Evolutionary conservation across 30 jellyfish, hydroid and myxozoan species (phyloP).

Genomic region (Aurelia sp.): DNA sequence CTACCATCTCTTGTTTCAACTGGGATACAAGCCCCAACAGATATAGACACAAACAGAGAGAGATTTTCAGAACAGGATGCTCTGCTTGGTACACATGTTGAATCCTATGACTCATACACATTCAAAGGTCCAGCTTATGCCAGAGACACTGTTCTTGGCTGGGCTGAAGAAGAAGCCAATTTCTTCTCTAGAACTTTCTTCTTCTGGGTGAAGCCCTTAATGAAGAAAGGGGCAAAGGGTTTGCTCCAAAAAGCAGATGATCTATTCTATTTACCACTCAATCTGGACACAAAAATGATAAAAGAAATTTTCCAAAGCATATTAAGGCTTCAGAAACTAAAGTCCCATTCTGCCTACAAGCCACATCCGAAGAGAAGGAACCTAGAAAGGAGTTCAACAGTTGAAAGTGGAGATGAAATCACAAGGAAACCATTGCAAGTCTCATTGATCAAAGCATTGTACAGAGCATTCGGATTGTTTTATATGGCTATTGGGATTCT

Average conservation of each 20-base stretch:
- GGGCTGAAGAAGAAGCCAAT: conserved; percentile 76
- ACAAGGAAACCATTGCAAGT: conserved; percentile 32
- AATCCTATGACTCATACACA: conserved; percentile 58
- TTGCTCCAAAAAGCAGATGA: conserved; percentile 74
- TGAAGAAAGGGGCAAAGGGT: conserved; percentile 73
- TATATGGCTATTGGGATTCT: conserved; percentile 81
- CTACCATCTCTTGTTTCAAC: conserved; percentile 58
- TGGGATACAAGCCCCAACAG: conserved; percentile 31
- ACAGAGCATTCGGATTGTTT: conserved; percentile 80
- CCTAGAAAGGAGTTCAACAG: conserved; percentile 32
- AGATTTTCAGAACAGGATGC: conserved; percentile 59
- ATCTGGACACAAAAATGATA: conserved; percentile 64
- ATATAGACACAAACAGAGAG: not conserved
- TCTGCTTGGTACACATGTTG: conserved; percentile 50
- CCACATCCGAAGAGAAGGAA: not conserved
- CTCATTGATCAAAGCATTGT: conserved; percentile 63
- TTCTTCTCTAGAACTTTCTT: conserved; percentile 67
- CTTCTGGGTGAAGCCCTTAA: conserved; percentile 86
- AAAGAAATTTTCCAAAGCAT: conserved; percentile 73
- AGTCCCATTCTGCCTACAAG: conserved; percentile 25
- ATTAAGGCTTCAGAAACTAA: conserved; percentile 55
- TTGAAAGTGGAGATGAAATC: conserved; percentile 30
- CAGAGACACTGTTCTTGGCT: conserved; percentile 72
- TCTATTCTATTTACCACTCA: conserved; percentile 68
- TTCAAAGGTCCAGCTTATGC: conserved; percentile 9